phyloP scores from a whole-genome alignment of 2,888 invertebrate species.

The Tromatobia lineatoria region DNA sequence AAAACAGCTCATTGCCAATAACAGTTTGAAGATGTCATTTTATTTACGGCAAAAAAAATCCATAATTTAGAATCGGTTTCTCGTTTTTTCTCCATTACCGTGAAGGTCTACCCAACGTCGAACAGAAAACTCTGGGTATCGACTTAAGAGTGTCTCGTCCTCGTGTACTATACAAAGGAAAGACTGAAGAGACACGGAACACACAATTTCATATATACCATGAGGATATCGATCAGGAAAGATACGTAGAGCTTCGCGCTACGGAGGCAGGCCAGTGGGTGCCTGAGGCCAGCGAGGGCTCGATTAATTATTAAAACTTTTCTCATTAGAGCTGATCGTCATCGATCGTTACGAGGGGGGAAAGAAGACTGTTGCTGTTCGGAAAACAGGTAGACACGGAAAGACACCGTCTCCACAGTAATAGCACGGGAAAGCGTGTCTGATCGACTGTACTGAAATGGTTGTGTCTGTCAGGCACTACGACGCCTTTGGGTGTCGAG shows the following conservation, averaged over 20 bases:
- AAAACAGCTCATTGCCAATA: too few relatives aligned
- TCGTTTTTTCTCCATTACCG: constrained; percentile 22
- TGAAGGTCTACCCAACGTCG: constrained; percentile 12
- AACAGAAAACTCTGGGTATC: constrained; percentile 50
- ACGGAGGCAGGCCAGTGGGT: constrained; percentile 56
- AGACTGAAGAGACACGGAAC: constrained; percentile 35
- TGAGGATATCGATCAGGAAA: constrained; percentile 66
- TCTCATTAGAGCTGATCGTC: constrained; percentile 70
- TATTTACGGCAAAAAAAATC: too few relatives aligned
- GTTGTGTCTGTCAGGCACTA: constrained; percentile 36
- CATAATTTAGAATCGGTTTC: too few relatives aligned
- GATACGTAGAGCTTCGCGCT: constrained; percentile 6
- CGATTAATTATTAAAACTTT: constrained; percentile 74
- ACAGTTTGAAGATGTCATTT: too few relatives aligned
- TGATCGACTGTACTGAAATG: constrained; percentile 22
- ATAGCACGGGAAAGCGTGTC: constrained; percentile 40
- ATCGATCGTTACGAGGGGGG: constrained; percentile 58
- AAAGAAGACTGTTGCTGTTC: constrained; percentile 31
- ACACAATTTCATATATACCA: constrained; percentile 45
- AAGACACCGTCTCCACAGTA: constrained; percentile 14
- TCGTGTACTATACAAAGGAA: constrained; percentile 65
- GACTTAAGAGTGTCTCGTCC: constrained; percentile 64
- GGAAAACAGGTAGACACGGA: constrained; percentile 28
- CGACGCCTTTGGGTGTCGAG: constrained; percentile 28
- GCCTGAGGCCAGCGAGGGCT: constrained; percentile 52